Base-by-base conservation (phyloP, 2,888 invertebrate species). In the Galeopsomyia nigrocyanea region DNA sequence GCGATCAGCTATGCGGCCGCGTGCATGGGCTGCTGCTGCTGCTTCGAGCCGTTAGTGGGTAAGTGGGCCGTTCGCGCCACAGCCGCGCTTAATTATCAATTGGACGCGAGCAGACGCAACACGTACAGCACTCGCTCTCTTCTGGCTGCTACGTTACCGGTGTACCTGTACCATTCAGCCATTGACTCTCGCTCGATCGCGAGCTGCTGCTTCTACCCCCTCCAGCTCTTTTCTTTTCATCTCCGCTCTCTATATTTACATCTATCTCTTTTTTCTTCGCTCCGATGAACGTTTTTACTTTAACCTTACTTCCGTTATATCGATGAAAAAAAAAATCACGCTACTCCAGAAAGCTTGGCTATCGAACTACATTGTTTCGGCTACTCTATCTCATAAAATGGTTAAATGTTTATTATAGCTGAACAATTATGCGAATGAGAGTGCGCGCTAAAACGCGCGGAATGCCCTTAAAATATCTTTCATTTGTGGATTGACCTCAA, bases 31-130 rank as follows among this genome's bases (percentile, higher is more conserved):
- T n/a, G n/a, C n/a, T n/a, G n/a, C n/a, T n/a, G n/a, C n/a, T n/a
- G n/a, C n/a, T n/a, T n/a, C 21, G 78, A 75, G 68, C 76, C 78
- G 84, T 85, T 85, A 84, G 84, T 85, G 83, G 85, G 85, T 85
- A 85, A 86, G 85, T 86, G 78, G 84, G 83, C 80, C 85, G 77
- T 79, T 79, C 47, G 60, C 14, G 46, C 60, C 55, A 51, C 57
- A 10, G 49, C 50, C 39, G 57, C 71, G 78, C 80, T 81, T 83
- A 82, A 83, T 84, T 82, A 80, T 80, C 76, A 81, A 81, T 83
- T 79, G 78, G 77, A 73, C 72, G 74, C 71, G 77, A 58, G 47
- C 73, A n/a, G 51, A 39, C 39, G 39, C 39, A 10, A 39, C 60
- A n/a, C n/a, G 17, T 57, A 46, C n/a, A n/a, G n/a, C 71, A 76